Evolutionary conservation across 2,888 invertebrate genomes (phyloP).

Genomic region (Scaptodrosophila latifasciaeformis): DNA sequence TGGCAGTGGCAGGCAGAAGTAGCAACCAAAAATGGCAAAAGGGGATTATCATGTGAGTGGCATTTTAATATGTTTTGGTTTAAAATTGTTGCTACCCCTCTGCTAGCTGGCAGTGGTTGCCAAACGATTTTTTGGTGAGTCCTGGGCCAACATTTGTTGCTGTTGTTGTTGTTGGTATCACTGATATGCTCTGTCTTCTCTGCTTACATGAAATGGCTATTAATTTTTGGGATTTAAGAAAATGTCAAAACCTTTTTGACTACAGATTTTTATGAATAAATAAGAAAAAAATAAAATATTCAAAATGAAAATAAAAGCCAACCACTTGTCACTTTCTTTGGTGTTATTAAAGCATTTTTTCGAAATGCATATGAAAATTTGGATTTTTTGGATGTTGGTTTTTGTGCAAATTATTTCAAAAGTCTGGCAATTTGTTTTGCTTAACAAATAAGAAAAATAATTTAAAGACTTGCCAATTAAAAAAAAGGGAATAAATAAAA

Average conservation of each 20-base stretch:
- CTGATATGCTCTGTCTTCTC: too few relatives aligned
- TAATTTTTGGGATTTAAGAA: constrained; percentile 50
- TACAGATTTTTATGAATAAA: background rate
- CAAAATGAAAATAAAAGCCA: too few relatives aligned
- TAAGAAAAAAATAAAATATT: background rate
- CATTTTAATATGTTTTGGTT: constrained; percentile 61
- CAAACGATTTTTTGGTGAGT: constrained; percentile 17
- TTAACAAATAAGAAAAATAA: too few relatives aligned
- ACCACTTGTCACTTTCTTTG: too few relatives aligned
- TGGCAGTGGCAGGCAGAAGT: too few relatives aligned
- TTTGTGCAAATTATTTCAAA: too few relatives aligned
- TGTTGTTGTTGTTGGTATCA: constrained; percentile 11
- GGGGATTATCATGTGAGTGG: constrained; percentile 61
- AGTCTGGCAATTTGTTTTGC: too few relatives aligned
- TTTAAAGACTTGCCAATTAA: too few relatives aligned
- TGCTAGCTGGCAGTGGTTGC: constrained; percentile 16
- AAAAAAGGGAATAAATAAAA: too few relatives aligned
- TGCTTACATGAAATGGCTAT: constrained; percentile 53
- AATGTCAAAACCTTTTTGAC: constrained; percentile 12
- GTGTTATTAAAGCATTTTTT: too few relatives aligned
- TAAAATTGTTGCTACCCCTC: constrained; percentile 34
- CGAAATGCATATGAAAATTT: too few relatives aligned
- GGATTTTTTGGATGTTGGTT: too few relatives aligned
- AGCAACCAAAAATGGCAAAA: constrained; percentile 23
- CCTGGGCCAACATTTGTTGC: constrained; percentile 26